Evolutionary conservation across 2,113 vertebrate species (phyloP).

Genomic region (Chaetops frenatus): DNA sequence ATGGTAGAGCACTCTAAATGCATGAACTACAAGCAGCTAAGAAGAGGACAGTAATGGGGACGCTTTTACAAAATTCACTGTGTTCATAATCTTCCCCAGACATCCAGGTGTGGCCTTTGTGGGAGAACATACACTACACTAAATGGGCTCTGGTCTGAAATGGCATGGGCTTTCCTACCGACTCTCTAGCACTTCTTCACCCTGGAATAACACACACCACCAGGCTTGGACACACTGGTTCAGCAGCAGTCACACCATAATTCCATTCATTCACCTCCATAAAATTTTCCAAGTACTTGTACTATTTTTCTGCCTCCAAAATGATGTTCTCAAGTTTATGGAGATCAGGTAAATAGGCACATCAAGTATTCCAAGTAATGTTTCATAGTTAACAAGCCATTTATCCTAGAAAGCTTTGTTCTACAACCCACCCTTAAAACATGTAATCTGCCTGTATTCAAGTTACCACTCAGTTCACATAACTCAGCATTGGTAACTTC

Average conservation of each 20-base stretch:
- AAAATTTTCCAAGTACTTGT: background rate
- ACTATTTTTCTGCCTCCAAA: background rate
- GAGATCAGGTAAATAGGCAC: background rate
- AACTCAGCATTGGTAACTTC: background rate
- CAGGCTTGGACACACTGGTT: background rate
- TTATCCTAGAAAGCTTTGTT: background rate
- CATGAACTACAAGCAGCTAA: background rate
- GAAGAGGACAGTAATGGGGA: background rate
- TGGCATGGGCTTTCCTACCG: background rate
- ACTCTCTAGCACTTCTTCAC: background rate
- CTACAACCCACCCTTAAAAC: background rate
- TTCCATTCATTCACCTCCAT: background rate
- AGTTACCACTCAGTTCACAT: background rate
- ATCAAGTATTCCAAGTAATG: background rate
- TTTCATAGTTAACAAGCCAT: background rate
- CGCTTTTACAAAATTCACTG: background rate
- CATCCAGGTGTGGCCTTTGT: background rate
- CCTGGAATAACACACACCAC: background rate
- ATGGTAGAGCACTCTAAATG: background rate
- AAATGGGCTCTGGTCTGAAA: background rate
- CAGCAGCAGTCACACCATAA: background rate
- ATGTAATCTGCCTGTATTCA: background rate
- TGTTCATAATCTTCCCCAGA: background rate
- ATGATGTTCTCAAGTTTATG: background rate
- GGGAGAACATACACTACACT: background rate